These are phyloP conservation scores for Haliaeetus leucogaster DNA, from an alignment of 2,113 vertebrate genomes.

Conservation along the genomic window DNA sequence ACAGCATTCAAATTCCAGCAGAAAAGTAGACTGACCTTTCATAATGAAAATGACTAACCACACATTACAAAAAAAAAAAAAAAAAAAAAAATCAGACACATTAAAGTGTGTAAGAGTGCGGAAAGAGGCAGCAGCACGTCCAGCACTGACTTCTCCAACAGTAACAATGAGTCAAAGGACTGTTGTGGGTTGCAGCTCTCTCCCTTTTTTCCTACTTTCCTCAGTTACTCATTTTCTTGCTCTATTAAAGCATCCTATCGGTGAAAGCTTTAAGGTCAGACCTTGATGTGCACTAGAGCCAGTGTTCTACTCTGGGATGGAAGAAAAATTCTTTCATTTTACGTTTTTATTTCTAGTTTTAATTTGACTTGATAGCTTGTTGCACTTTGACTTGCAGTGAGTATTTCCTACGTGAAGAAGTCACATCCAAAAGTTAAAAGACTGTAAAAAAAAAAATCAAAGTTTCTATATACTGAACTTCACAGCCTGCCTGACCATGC, in stretches of 20 bases:
- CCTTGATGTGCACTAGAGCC: neutral
- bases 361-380: conserved; percentile 42
- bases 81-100: neutral
- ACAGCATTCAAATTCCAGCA: conserved; percentile 45
- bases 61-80: neutral
- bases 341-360: neutral
- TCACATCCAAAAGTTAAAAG: conserved; percentile 26
- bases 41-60: conserved; percentile 47
- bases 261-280: conserved; percentile 32
- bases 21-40: conserved; percentile 56
- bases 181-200: neutral
- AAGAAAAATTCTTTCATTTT: neutral
- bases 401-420: neutral
- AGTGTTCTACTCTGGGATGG: neutral
- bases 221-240: conserved; percentile 15
- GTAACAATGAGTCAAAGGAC: neutral
- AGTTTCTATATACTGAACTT: neutral
- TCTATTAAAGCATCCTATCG: conserved; percentile 5
- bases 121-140: neutral
- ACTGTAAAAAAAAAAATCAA: conserved; percentile 21
- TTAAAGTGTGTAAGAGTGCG: neutral
- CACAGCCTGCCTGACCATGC: neutral
- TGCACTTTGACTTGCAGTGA: conserved; percentile 38
- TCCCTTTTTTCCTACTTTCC: neutral
- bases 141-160: neutral